Conservation (phyloP, 2,888 invertebrate genomes). For the Corythucha ciliata region DNA sequence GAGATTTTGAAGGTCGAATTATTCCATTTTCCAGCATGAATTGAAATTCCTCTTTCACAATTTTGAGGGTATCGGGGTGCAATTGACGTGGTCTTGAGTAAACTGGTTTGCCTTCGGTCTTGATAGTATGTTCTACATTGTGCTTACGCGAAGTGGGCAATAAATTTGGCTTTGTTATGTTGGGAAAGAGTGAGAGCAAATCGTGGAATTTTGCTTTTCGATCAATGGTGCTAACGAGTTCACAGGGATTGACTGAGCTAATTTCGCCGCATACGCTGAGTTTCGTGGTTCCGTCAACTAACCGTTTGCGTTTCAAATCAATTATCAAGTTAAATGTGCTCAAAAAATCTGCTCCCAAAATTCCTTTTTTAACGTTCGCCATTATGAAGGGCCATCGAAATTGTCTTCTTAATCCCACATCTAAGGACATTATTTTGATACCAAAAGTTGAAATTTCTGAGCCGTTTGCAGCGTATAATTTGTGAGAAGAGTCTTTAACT, state of each 20-base stretch:
- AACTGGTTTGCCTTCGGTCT: slow-evolving; percentile 38
- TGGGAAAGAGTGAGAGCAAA: neutral
- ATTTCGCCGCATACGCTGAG: neutral
- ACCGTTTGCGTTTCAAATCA: slow-evolving; percentile 8
- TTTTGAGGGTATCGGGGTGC: slow-evolving; percentile 34
- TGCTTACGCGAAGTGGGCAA: slow-evolving; percentile 13
- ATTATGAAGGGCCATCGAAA: slow-evolving; percentile 23
- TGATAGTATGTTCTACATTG: slow-evolving; percentile 29
- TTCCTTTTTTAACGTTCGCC: slow-evolving; percentile 13
- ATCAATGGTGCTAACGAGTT: neutral
- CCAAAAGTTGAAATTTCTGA: slow-evolving; percentile 30
- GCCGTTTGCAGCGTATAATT: slow-evolving; percentile 34
- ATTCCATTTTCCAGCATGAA: slow-evolving; percentile 36
- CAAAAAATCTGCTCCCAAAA: slow-evolving; percentile 32
- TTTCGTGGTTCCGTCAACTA: slow-evolving; percentile 13
- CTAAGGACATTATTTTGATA: slow-evolving; percentile 13
- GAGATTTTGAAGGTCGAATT: slow-evolving; percentile 35
- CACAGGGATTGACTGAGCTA: neutral
- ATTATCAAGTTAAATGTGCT: slow-evolving; percentile 8
- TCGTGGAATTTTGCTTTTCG: neutral
- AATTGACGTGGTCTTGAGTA: slow-evolving; percentile 36
- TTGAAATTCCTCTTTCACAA: slow-evolving; percentile 36
- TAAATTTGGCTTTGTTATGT: slow-evolving; percentile 7
- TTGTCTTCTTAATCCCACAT: slow-evolving; percentile 27
- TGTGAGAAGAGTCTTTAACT: slow-evolving; percentile 4